These are phyloP conservation scores for Spodoptera littoralis DNA, from an alignment of 2,888 invertebrate species.

Conservation along the genomic window DNA sequence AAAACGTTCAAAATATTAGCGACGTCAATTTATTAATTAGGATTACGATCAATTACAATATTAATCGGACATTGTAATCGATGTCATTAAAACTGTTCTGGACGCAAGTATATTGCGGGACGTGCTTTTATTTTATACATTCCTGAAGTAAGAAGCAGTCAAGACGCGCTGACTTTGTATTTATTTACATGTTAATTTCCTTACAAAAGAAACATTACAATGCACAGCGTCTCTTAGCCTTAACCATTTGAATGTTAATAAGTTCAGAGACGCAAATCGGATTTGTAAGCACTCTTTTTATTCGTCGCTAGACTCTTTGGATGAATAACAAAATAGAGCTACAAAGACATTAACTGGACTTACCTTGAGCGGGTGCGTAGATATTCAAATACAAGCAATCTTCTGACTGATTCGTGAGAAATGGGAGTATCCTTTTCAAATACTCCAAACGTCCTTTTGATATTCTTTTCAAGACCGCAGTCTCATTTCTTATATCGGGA, in stretches of 20 bases:
- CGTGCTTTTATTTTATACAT: constrained; percentile 3
- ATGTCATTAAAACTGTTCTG: too few species aligned
- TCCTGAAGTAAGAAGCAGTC: constrained; percentile 18
- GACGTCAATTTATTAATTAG: too few species aligned
- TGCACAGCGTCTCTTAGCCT: constrained; percentile 27
- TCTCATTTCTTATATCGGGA: constrained; percentile 95
- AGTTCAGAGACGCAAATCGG: constrained; percentile 45
- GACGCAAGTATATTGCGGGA: too few species aligned
- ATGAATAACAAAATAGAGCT: constrained; percentile 9
- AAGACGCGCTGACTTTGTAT: constrained; percentile 30
- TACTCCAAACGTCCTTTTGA: constrained; percentile 96
- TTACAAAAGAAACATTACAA: constrained; percentile 44
- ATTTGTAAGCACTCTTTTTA: constrained; percentile 45
- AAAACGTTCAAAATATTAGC: too few species aligned
- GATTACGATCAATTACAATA: too few species aligned
- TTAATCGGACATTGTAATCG: too few species aligned
- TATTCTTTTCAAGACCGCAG: constrained; percentile 94
- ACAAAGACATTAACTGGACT: constrained; percentile 63
- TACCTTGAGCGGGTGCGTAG: constrained; percentile 98
- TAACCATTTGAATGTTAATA: constrained; percentile 44
- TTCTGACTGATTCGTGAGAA: constrained; percentile 97
- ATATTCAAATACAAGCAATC: constrained; percentile 99
- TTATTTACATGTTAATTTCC: constrained; percentile 51
- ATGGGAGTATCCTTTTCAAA: constrained; percentile 95
- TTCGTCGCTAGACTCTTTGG: constrained; percentile 10